Evolutionary conservation across 2,888 invertebrate genomes (phyloP).

Genomic region (Mythimna pallens): DNA sequence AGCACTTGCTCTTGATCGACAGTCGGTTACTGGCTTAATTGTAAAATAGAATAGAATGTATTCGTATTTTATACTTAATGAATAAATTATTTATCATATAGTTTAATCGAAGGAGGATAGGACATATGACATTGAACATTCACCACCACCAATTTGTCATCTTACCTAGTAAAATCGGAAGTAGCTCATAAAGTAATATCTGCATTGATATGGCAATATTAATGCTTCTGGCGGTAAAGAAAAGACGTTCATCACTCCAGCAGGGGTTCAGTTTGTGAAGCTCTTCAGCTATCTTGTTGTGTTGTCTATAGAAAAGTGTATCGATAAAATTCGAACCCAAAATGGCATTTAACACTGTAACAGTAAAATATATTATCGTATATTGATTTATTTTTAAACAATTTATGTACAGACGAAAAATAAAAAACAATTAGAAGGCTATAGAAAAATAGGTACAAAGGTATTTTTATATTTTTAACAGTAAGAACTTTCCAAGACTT

Average conservation of each 20-base stretch:
- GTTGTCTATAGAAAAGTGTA: conserved; percentile 40
- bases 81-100: too few relatives aligned
- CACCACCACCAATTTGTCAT: neutral
- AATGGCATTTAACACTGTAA: conserved; percentile 14
- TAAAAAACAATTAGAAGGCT: too few relatives aligned
- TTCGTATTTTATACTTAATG: too few relatives aligned
- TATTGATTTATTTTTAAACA: too few relatives aligned
- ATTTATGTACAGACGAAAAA: neutral
- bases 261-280: conserved; percentile 45
- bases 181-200: conserved; percentile 43
- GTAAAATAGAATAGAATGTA: too few relatives aligned
- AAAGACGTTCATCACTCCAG: conserved; percentile 56
- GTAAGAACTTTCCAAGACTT: too few relatives aligned
- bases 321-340: conserved; percentile 21
- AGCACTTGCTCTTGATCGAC: too few relatives aligned
- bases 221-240: conserved; percentile 49
- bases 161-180: conserved; percentile 45
- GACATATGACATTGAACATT: too few relatives aligned
- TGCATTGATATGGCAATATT: conserved; percentile 45
- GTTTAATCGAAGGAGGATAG: too few relatives aligned
- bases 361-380: neutral
- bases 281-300: conserved; percentile 47
- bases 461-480: too few relatives aligned
- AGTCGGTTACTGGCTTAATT: too few relatives aligned
- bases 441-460: too few relatives aligned